Conservation (phyloP, 2,888 invertebrate species). For the Acanthoscelides obtectus region DNA sequence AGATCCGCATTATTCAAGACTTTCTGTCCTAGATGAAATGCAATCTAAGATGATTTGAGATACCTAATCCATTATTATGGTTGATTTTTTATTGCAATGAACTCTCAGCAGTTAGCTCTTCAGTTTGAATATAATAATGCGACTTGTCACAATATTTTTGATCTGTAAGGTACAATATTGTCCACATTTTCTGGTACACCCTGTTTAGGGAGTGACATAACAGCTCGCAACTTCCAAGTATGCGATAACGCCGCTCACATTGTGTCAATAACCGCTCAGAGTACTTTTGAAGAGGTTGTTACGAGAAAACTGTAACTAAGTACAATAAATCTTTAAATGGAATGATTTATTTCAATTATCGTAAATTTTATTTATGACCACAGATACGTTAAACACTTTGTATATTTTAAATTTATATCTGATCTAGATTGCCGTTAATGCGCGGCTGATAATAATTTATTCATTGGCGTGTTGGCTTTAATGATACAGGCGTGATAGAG, state of each 20-base stretch:
- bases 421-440: not conserved
- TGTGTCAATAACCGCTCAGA: conserved; percentile 15
- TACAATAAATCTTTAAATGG: conserved; percentile 27
- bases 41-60: no score
- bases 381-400: conserved; percentile 20
- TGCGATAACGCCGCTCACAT: not conserved
- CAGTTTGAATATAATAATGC: no score
- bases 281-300: conserved; percentile 13
- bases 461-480: not conserved
- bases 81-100: no score
- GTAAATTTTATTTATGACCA: conserved; percentile 30
- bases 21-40: no score
- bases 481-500: not conserved
- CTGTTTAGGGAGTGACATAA: no score
- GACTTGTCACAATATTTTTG: no score
- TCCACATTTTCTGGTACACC: no score
- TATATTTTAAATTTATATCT: conserved; percentile 10
- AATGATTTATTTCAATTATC: conserved; percentile 33
- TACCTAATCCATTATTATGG: no score
- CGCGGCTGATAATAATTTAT: not conserved
- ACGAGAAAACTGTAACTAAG: conserved; percentile 12
- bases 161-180: no score
- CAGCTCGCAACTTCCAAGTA: not conserved
- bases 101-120: no score
- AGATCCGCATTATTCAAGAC: no score